Conservation (phyloP, 2,113 vertebrate genomes). For the Coreoperca whiteheadi region DNA sequence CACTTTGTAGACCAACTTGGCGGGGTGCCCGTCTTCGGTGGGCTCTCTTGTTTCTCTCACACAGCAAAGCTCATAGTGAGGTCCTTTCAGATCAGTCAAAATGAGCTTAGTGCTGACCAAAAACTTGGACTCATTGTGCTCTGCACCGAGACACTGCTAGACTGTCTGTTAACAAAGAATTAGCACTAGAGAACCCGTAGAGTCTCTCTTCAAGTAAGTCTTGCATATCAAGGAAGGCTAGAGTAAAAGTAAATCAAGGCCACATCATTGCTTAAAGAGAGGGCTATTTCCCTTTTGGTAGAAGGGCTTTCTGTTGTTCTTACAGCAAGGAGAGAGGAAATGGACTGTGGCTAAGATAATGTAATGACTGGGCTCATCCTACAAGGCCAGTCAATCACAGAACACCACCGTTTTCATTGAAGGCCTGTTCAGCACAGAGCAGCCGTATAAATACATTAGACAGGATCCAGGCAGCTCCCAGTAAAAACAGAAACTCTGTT, state of each 20-base stretch:
- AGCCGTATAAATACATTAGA: slow-evolving; percentile 84
- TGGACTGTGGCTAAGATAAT: slow-evolving; percentile 57
- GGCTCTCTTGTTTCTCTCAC: slow-evolving; percentile 60
- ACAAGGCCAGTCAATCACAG: slow-evolving; percentile 79
- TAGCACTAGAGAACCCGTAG: slow-evolving; percentile 17
- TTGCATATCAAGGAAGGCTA: slow-evolving; percentile 34
- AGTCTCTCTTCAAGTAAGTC: slow-evolving; percentile 23
- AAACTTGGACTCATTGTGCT: slow-evolving; percentile 52
- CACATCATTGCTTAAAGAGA: slow-evolving; percentile 41
- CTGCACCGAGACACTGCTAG: slow-evolving; percentile 33
- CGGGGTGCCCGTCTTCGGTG: slow-evolving; percentile 34
- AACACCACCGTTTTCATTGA: slow-evolving; percentile 69
- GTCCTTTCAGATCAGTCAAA: slow-evolving; percentile 67
- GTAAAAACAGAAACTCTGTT: slow-evolving; percentile 74
- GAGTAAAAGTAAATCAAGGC: slow-evolving; percentile 45
- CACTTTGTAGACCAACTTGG: slow-evolving; percentile 60
- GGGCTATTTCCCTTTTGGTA: slow-evolving; percentile 20
- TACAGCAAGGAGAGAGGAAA: slow-evolving; percentile 55
- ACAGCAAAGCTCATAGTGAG: slow-evolving; percentile 53
- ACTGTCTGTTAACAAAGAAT: slow-evolving; percentile 48
- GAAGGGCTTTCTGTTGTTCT: slow-evolving; percentile 53
- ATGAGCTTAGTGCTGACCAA: slow-evolving; percentile 65
- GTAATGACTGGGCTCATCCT: slow-evolving; percentile 66
- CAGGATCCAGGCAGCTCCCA: slow-evolving; percentile 53
- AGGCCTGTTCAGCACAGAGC: slow-evolving; percentile 69